Percentiles rank a stretch among this genome's conserved stretches.
These are phyloP conservation scores for Mixornis gularis DNA, from an alignment of 2,113 vertebrate species.

Conservation along the genomic window DNA sequence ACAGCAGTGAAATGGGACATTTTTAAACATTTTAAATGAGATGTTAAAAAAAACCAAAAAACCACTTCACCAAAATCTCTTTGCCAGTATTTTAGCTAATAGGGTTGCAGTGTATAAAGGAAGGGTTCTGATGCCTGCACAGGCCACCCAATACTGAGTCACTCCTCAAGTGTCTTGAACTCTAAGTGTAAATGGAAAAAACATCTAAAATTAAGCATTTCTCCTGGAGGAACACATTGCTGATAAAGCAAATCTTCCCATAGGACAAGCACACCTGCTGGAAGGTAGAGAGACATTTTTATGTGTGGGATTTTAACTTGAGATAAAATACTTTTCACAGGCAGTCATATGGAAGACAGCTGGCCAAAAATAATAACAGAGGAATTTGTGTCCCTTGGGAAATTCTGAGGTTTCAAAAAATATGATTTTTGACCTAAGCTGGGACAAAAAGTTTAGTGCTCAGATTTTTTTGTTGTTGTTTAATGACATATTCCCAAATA, in stretches of 20 bases:
- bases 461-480: neutral
- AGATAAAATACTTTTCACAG: slow-evolving; percentile 59
- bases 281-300: slow-evolving; percentile 58
- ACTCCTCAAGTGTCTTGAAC: slow-evolving; percentile 53
- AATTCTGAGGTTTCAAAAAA: slow-evolving; percentile 36
- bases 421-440: slow-evolving; percentile 5
- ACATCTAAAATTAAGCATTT: slow-evolving; percentile 56
- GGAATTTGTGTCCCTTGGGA: slow-evolving; percentile 48
- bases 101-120: slow-evolving; percentile 18
- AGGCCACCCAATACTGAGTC: slow-evolving; percentile 55
- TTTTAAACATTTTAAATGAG: slow-evolving; percentile 51
- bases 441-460: neutral
- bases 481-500: slow-evolving; percentile 4
- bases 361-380: slow-evolving; percentile 63
- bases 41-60: neutral
- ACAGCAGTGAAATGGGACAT: slow-evolving; percentile 32
- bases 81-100: slow-evolving; percentile 54
- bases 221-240: slow-evolving; percentile 53
- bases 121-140: slow-evolving; percentile 21
- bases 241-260: slow-evolving; percentile 59
- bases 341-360: slow-evolving; percentile 63
- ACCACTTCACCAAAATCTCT: slow-evolving; percentile 17
- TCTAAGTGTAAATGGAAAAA: slow-evolving; percentile 65
- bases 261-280: slow-evolving; percentile 54
- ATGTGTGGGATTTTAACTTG: slow-evolving; percentile 49